Evolutionary conservation across 30 jellyfish, hydroid and myxozoan species (phyloP).

Genomic region (Phacellophora camtschatica): DNA sequence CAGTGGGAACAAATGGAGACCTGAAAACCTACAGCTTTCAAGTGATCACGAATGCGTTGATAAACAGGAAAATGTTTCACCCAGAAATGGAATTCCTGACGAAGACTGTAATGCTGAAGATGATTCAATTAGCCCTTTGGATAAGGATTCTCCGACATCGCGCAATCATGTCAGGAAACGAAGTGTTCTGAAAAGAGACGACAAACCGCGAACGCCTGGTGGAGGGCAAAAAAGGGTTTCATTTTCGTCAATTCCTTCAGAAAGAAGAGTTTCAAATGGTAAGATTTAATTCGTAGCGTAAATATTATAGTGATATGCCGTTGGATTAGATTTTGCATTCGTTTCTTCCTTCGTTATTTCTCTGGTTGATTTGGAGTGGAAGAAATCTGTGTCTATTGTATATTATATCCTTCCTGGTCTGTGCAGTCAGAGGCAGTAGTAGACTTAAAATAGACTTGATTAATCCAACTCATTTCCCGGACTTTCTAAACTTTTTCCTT

Average conservation of each 20-base stretch:
- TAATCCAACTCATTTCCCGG: no score
- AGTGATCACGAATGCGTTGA: not conserved
- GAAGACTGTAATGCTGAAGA: not conserved
- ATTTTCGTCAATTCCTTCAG: slow-evolving; percentile 83
- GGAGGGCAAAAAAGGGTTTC: slow-evolving; percentile 87
- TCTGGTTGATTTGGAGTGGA: no score
- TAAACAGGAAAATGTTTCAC: not conserved
- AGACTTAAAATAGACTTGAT: no score
- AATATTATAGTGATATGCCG: no score
- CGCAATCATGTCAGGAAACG: slow-evolving; percentile 64
- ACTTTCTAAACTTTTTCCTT: no score
- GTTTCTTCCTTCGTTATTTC: no score
- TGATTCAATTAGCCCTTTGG: slow-evolving; percentile 39
- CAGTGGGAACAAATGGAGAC: not conserved
- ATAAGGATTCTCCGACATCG: not conserved
- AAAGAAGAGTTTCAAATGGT: slow-evolving; percentile 90
- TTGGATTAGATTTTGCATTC: no score
- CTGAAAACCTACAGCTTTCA: not conserved
- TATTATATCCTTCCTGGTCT: no score
- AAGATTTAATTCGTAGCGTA: no score
- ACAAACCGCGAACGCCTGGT: slow-evolving; percentile 47
- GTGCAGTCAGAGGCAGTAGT: no score
- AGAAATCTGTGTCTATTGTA: no score
- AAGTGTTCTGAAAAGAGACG: slow-evolving; percentile 77
- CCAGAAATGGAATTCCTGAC: not conserved